Conservation (phyloP, 2,113 vertebrate genomes). For the Leptodactylus fuscus region DNA sequence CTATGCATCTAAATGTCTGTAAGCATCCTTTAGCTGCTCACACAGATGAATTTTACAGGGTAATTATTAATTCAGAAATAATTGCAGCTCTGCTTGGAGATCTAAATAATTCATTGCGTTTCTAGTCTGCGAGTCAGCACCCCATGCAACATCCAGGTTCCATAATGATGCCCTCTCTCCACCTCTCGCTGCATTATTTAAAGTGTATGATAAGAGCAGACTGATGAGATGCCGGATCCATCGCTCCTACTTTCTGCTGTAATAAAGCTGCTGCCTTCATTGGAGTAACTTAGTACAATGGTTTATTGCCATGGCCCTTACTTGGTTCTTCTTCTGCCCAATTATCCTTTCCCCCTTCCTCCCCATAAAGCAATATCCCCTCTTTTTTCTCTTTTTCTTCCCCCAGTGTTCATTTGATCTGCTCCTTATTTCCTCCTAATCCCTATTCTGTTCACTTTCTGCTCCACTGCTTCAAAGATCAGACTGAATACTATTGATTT, state of each 20-base stretch:
- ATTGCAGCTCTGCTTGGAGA: constrained; percentile 40
- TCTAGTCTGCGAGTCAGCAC: constrained; percentile 31
- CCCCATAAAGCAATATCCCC: not conserved
- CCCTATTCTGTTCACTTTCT: constrained; percentile 27
- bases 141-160: constrained; percentile 38
- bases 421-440: constrained; percentile 20
- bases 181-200: constrained; percentile 52
- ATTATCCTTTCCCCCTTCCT: not conserved
- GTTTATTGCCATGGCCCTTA: not conserved
- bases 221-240: not conserved
- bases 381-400: not conserved
- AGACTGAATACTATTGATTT: constrained; percentile 51
- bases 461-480: constrained; percentile 22
- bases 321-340: not conserved
- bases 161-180: constrained; percentile 39
- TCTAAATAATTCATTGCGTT: constrained; percentile 50
- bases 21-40: constrained; percentile 6
- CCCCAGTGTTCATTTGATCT: not conserved
- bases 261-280: not conserved
- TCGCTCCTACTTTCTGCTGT: not conserved
- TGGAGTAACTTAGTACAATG: constrained; percentile 13
- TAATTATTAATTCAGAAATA: constrained; percentile 59
- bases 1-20: not conserved
- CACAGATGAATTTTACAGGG: constrained; percentile 23
- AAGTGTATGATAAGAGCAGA: constrained; percentile 38